Evolutionary conservation across 2,888 invertebrate species (phyloP), one percentile per base, ranked within the genome.

Genomic region (Druceiella hillmani): DNA sequence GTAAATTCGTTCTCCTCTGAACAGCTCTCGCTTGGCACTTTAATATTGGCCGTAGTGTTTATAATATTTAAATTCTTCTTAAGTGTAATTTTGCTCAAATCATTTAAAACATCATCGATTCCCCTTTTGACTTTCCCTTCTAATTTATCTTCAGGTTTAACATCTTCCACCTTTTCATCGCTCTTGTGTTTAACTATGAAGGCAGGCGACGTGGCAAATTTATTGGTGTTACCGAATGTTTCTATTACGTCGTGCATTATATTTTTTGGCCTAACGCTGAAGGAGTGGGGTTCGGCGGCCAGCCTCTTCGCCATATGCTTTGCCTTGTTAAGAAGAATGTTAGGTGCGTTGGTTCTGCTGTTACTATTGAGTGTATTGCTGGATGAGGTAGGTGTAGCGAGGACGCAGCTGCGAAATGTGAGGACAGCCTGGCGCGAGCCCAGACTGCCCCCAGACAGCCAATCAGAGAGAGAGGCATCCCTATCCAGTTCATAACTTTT

Each of bases 391-490:
- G 60, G 50, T 1, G 58, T 54, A 1, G 79, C 79, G 44, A 81
- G 61, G 28, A 78, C 78, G 46, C 76, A 75, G 51, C 82, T 81
- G 50, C 80, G 68, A 61, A 84, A 84, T 31, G 83, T 71, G 36
- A 84, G 66, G 31, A 81, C 75, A 3, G 82, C 74, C 36, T 74
- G 78, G 39, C 76, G 78, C 2, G 79, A 74, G 12, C 83, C 83
- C 46, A 77, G 51, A 16, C 65, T 68, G 11, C 78, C 78, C 36
- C 78, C 77, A 17, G 75, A 69, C 36, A 78, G 57, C 78, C 78
- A 78, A 52, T 69, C 70, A 6, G 63, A 47, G 22, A 68, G 37
- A 37, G 60, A 61, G 2, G 60, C 66, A 15, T 66, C 64, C n/a
- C n/a, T n/a, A n/a, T n/a, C n/a, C n/a, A n/a, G n/a, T n/a, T n/a